These are phyloP conservation scores for Prietella phreatophila DNA, from an alignment of 2,113 vertebrate genomes.

Conservation along the genomic window DNA sequence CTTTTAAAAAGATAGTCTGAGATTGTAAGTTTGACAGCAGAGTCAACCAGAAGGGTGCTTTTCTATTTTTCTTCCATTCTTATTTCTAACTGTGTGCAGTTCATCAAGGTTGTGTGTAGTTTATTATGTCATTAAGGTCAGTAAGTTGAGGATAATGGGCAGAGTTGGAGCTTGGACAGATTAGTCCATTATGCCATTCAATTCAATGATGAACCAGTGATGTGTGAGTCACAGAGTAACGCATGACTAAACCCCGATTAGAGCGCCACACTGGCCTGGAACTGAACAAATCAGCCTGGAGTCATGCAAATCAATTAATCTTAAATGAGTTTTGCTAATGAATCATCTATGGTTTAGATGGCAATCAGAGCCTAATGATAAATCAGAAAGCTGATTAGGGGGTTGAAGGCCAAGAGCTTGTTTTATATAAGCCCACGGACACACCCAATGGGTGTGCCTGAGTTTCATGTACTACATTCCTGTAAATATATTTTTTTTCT, in stretches of 20 bases:
- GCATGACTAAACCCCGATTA: constrained; percentile 57
- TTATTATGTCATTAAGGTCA: constrained; percentile 16
- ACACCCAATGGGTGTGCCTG: not conserved
- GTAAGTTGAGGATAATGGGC: constrained; percentile 28
- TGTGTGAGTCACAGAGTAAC: constrained; percentile 54
- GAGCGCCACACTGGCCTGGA: constrained; percentile 30
- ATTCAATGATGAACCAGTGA: constrained; percentile 62
- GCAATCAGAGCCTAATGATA: not conserved
- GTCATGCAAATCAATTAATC: constrained; percentile 52
- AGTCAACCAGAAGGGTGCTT: not conserved
- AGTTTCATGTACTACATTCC: not conserved
- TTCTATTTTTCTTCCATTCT: not conserved
- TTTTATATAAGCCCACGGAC: not conserved
- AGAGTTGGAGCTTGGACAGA: constrained; percentile 40
- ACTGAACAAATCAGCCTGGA: constrained; percentile 49
- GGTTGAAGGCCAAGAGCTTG: not conserved
- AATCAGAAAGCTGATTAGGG: not conserved
- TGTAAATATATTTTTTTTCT: not conserved
- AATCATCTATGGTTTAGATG: constrained; percentile 38
- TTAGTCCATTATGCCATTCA: constrained; percentile 53
- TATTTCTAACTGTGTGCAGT: not conserved
- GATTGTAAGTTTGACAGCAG: not conserved
- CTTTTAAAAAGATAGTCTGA: not conserved
- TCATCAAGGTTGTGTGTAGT: constrained; percentile 8
- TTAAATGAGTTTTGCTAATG: constrained; percentile 41